Conservation (phyloP, 1,140 invertebrate genomes). For the Drosophila mauritiana region DNA sequence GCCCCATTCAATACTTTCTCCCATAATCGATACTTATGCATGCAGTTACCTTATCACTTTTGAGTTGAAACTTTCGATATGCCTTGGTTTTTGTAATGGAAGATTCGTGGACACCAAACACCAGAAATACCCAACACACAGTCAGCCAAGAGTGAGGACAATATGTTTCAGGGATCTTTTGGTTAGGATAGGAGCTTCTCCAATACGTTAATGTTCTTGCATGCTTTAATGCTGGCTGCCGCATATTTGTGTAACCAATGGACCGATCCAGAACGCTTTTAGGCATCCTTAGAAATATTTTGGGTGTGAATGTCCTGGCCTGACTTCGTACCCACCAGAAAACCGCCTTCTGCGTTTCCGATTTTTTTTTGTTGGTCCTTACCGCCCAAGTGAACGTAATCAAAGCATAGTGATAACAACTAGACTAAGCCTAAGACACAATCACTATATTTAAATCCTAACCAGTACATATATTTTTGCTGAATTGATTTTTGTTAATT, state of each 20-base stretch:
- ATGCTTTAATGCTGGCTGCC: constrained; percentile 81
- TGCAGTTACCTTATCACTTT: constrained; percentile 61
- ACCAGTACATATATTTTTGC: constrained; percentile 56
- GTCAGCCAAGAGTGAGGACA: constrained; percentile 36
- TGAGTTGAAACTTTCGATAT: constrained; percentile 51
- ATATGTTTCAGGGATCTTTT: constrained; percentile 14
- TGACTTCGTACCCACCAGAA: constrained; percentile 33
- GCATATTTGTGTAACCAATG: constrained; percentile 56
- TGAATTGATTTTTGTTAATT: constrained; percentile 62
- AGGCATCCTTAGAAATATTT: constrained; percentile 38
- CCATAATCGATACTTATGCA: constrained; percentile 58
- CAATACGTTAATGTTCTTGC: constrained; percentile 58
- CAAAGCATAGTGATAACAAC: constrained; percentile 36
- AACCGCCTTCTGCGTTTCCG: not conserved
- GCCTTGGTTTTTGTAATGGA: constrained; percentile 54
- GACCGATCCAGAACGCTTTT: constrained; percentile 46
- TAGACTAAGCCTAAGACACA: constrained; percentile 55
- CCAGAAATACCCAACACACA: constrained; percentile 48
- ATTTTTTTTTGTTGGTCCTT: constrained; percentile 11
- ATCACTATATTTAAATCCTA: constrained; percentile 29
- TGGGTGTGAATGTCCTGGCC: constrained; percentile 61
- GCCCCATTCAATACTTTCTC: constrained; percentile 39
- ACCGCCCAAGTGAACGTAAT: constrained; percentile 7
- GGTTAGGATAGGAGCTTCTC: constrained; percentile 24
- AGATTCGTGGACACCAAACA: constrained; percentile 59